Evolutionary conservation across 2,113 vertebrate genomes (phyloP).

Genomic region (Zosterops hypoxanthus): DNA sequence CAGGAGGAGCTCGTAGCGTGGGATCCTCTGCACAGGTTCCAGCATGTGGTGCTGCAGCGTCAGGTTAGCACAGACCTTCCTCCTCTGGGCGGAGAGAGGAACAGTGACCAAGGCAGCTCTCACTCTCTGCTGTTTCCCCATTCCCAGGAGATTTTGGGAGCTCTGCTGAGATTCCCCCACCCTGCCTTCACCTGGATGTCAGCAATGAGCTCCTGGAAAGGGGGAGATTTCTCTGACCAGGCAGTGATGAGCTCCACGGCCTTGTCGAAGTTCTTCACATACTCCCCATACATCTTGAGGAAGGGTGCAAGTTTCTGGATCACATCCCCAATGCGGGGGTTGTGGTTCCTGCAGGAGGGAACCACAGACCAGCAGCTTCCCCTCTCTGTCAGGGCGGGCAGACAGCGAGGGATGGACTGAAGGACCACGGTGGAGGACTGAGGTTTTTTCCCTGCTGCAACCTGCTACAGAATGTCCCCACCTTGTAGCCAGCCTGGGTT

Average conservation of each 20-base stretch:
- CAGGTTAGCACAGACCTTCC: constrained; percentile 78
- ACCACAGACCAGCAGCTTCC: background rate
- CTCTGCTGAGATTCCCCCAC: fast-evolving
- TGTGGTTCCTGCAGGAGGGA: constrained; percentile 68
- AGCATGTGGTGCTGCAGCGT: constrained; percentile 83
- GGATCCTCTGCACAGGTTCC: constrained; percentile 91
- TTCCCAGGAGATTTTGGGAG: background rate
- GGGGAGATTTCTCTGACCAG: constrained; percentile 81
- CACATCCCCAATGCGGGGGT: constrained; percentile 83
- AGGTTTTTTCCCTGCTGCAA: background rate
- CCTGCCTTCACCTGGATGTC: constrained; percentile 79
- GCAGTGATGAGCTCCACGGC: constrained; percentile 81
- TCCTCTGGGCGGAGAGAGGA: constrained; percentile 66
- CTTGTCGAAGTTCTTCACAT: constrained; percentile 83
- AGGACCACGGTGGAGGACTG: fast-evolving
- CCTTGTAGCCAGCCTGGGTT: background rate
- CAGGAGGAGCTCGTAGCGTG: constrained; percentile 88
- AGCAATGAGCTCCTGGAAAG: constrained; percentile 81
- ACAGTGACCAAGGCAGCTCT: background rate
- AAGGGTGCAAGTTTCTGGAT: constrained; percentile 87
- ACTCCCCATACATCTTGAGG: constrained; percentile 90
- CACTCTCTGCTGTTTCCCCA: background rate
- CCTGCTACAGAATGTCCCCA: background rate
- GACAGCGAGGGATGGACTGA: fast-evolving
- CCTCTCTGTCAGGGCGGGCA: fast-evolving